These are phyloP conservation scores for Lepidochrysops patricia DNA, from an alignment of 2,888 invertebrate genomes.

Conservation along the genomic window DNA sequence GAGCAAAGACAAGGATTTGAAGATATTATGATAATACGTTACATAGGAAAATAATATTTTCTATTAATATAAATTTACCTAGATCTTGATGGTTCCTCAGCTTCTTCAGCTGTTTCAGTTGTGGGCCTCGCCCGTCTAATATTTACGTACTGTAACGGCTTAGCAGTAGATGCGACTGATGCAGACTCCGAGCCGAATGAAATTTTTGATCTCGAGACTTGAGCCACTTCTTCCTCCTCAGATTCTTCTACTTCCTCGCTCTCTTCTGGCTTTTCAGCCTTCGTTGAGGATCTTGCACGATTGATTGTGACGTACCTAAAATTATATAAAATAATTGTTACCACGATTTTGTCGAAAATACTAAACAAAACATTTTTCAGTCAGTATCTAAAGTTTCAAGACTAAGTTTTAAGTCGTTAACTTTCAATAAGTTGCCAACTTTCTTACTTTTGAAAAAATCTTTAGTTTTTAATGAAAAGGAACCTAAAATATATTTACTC, in stretches of 20 bases:
- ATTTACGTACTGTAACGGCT: conserved; percentile 79
- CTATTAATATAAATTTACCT: too few relatives aligned
- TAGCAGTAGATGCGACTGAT: conserved; percentile 46
- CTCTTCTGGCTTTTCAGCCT: conserved; percentile 37
- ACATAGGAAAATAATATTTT: too few relatives aligned
- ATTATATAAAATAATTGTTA: neutral
- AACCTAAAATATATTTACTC: conserved; percentile 43
- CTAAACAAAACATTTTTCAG: neutral
- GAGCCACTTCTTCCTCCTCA: conserved; percentile 37
- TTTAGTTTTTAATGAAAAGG: too few relatives aligned
- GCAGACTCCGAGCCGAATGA: conserved; percentile 29
- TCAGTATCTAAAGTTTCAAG: too few relatives aligned
- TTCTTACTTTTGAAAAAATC: too few relatives aligned
- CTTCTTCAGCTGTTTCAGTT: conserved; percentile 40
- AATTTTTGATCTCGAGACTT: conserved; percentile 32
- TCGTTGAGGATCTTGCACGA: conserved; percentile 71
- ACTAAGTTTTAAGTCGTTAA: too few relatives aligned
- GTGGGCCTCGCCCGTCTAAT: conserved; percentile 79
- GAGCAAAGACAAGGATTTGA: too few relatives aligned
- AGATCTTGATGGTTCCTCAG: conserved; percentile 46
- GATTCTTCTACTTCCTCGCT: conserved; percentile 33
- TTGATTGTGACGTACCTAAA: conserved; percentile 75
- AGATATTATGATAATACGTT: too few relatives aligned
- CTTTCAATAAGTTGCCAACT: too few relatives aligned
- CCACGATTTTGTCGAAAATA: neutral